Evolutionary conservation across 1,140 invertebrate genomes (phyloP).

Genomic region (Megalopta genalis): DNA sequence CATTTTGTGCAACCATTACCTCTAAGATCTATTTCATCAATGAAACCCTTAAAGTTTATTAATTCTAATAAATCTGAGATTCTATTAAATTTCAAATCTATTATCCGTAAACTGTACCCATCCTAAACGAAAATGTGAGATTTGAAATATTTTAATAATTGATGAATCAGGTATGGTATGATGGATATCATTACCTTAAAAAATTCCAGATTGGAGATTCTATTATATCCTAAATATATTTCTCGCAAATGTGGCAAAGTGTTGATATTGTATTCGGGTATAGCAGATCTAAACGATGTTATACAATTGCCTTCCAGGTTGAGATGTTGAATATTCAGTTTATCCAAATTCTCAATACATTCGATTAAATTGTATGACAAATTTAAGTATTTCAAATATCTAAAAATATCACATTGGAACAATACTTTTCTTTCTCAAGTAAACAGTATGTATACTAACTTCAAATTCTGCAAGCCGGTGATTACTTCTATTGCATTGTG

Average conservation of each 20-base stretch:
- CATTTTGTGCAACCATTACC: conserved; percentile 70
- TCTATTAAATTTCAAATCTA: conserved; percentile 70
- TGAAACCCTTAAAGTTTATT: conserved; percentile 57
- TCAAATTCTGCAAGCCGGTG: conserved; percentile 65
- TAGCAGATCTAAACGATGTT: conserved; percentile 55
- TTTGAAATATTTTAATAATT: neutral
- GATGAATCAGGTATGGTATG: neutral
- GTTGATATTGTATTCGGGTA: conserved; percentile 36
- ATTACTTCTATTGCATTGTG: conserved; percentile 68
- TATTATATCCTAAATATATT: conserved; percentile 63
- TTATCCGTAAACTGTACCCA: conserved; percentile 56
- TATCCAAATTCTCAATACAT: conserved; percentile 65
- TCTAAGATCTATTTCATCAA: conserved; percentile 65
- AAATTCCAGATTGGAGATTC: conserved; percentile 62
- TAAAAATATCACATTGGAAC: conserved; percentile 30
- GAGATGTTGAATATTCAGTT: conserved; percentile 65
- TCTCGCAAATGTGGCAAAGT: conserved; percentile 54
- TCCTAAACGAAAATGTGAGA: conserved; percentile 41
- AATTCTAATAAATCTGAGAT: conserved; percentile 67
- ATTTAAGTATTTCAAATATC: conserved; percentile 66
- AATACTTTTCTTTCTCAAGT: neutral
- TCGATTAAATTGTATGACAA: conserved; percentile 69
- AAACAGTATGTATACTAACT: conserved; percentile 40
- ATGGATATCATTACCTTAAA: conserved; percentile 53
- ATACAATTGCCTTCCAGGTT: conserved; percentile 70